phyloP scores from a whole-genome alignment of 2,888 invertebrate species.

The Apodemia mormo region DNA sequence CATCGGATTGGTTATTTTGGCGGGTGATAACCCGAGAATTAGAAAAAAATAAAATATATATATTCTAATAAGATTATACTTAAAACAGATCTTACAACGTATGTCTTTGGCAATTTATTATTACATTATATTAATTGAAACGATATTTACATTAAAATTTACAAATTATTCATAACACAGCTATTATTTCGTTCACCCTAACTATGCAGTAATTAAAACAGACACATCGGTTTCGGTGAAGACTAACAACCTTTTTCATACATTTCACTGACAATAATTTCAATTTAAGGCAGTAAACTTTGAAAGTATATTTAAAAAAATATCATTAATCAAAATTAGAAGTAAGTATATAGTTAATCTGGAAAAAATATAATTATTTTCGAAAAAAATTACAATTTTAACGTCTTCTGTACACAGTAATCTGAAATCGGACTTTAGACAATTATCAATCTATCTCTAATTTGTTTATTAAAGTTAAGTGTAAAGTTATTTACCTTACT shows the following conservation, averaged over 20 bases:
- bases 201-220: conserved; percentile 46
- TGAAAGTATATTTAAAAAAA: no score
- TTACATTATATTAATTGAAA: conserved; percentile 36
- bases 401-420: no score
- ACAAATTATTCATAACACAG: conserved; percentile 51
- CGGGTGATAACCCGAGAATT: neutral
- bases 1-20: neutral
- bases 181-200: conserved; percentile 50
- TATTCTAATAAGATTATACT: neutral
- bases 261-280: neutral
- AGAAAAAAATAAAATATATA: neutral
- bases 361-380: no score
- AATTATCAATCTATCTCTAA: no score
- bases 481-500: no score
- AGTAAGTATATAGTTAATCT: no score
- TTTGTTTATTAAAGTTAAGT: no score
- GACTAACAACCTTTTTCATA: conserved; percentile 17
- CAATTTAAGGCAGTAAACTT: neutral
- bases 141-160: conserved; percentile 50
- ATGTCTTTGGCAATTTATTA: conserved; percentile 23
- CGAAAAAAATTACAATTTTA: no score
- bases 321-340: no score
- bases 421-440: no score
- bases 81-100: conserved; percentile 12
- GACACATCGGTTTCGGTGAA: conserved; percentile 35